Percentiles rank a stretch among this genome's conserved stretches.
These are phyloP conservation scores for Malthinus seriepunctatus DNA, from an alignment of 2,888 invertebrate genomes.

Conservation along the genomic window DNA sequence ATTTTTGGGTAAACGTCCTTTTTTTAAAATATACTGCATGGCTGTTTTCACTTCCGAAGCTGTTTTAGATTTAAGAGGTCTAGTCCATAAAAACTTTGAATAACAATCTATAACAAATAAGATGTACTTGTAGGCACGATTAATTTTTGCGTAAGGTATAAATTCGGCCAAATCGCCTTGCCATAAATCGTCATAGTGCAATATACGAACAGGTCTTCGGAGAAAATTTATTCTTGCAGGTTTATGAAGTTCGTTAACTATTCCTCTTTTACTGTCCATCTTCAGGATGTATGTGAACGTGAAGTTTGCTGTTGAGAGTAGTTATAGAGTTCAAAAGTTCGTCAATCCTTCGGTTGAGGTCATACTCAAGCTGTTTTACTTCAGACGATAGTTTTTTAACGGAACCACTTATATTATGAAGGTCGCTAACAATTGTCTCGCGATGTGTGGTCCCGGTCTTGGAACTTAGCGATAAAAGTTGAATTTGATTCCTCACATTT, in stretches of 20 bases:
- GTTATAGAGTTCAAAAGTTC: no score
- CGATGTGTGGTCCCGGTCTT: no score
- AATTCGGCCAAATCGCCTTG: slow-evolving; percentile 48
- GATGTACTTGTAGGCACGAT: slow-evolving; percentile 44
- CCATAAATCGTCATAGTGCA: slow-evolving; percentile 51
- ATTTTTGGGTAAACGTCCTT: slow-evolving; percentile 32
- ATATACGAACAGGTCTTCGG: slow-evolving; percentile 43
- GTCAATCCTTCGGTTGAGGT: no score
- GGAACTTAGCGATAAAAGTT: no score
- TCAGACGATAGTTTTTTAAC: no score
- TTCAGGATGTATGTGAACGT: no score
- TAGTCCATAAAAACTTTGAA: slow-evolving; percentile 49
- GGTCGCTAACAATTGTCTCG: no score
- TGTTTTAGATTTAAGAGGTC: slow-evolving; percentile 45
- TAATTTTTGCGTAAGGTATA: slow-evolving; percentile 43
- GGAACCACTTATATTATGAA: no score
- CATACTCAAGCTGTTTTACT: no score
- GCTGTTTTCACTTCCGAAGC: slow-evolving; percentile 37
- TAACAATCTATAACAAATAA: slow-evolving; percentile 49
- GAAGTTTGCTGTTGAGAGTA: no score
- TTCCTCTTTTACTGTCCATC: neutral
- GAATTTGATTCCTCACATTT: no score
- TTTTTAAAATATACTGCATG: slow-evolving; percentile 28
- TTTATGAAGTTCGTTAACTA: slow-evolving; percentile 46
- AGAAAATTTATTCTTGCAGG: slow-evolving; percentile 47